Percentiles rank a stretch among this genome's conserved stretches.
These are phyloP conservation scores for Cyclophora punctaria DNA, from an alignment of 2,888 invertebrate genomes.

Conservation along the genomic window DNA sequence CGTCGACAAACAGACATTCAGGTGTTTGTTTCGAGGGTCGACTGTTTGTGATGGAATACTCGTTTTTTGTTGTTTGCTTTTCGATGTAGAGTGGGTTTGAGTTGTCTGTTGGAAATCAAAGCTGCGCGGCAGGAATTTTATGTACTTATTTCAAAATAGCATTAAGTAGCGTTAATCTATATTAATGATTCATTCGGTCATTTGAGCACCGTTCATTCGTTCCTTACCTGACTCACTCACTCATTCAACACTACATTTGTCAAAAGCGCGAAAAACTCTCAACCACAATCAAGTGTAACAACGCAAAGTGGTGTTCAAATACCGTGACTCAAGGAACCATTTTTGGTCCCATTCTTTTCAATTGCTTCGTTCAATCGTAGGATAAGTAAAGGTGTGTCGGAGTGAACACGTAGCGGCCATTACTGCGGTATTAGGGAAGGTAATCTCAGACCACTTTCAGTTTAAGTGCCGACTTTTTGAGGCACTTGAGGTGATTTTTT, in stretches of 20 bases:
- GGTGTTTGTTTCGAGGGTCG: slow-evolving; percentile 30
- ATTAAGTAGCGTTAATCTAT: too few relatives aligned
- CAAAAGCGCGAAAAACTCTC: too few relatives aligned
- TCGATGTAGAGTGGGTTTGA: too few relatives aligned
- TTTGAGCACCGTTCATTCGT: too few relatives aligned
- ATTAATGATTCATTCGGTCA: too few relatives aligned
- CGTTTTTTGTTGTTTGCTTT: slow-evolving; percentile 3
- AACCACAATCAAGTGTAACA: too few relatives aligned
- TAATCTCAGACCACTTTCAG: slow-evolving; percentile 19
- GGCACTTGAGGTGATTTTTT: too few relatives aligned
- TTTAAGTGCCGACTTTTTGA: slow-evolving; percentile 4
- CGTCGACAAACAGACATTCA: slow-evolving; percentile 34
- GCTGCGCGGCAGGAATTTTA: too few relatives aligned
- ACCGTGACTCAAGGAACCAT: slow-evolving; percentile 12
- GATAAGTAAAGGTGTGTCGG: slow-evolving; percentile 27
- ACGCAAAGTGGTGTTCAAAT: slow-evolving; percentile 10
- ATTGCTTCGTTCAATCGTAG: slow-evolving; percentile 16
- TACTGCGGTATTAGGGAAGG: slow-evolving; percentile 24
- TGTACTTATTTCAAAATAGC: too few relatives aligned
- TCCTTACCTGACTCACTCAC: too few relatives aligned
- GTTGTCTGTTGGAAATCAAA: too few relatives aligned
- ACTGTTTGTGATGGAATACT: slow-evolving; percentile 16
- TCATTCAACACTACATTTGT: too few relatives aligned
- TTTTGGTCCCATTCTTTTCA: slow-evolving; percentile 28
- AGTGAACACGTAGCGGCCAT: slow-evolving; percentile 20